phyloP scores from a whole-genome alignment of 2,888 invertebrate species.

The Callyntrura guangdongensis region DNA sequence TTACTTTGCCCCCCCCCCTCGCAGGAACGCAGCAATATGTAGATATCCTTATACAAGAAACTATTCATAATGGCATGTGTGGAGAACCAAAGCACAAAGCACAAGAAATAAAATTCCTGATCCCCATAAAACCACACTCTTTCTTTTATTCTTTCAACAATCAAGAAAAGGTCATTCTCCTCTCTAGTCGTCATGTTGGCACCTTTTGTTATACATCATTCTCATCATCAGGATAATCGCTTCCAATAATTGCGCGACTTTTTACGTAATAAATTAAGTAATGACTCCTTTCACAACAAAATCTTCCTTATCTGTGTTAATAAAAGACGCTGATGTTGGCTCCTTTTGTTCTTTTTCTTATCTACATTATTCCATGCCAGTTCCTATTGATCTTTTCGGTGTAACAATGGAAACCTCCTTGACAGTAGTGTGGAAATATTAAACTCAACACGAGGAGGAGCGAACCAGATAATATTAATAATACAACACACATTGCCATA shows the following conservation, averaged over 20 bases:
- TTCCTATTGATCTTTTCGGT: not conserved
- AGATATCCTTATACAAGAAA: not conserved
- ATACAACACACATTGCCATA: not conserved
- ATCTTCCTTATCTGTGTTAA: not conserved
- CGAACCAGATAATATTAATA: too few species aligned
- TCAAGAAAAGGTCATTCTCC: conserved; percentile 1
- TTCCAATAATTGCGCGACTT: not conserved
- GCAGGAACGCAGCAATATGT: not conserved
- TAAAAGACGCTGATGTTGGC: not conserved
- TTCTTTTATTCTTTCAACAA: too few species aligned
- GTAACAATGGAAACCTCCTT: not conserved
- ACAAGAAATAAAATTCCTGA: too few species aligned
- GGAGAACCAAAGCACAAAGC: not conserved
- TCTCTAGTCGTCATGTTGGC: not conserved
- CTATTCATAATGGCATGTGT: not conserved
- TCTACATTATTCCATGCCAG: too few species aligned
- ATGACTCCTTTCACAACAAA: not conserved
- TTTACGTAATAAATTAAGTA: conserved; percentile 16
- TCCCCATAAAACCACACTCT: too few species aligned
- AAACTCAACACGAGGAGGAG: not conserved
- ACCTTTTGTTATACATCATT: not conserved
- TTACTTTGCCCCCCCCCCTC: not conserved
- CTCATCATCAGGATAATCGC: not conserved
- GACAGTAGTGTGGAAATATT: too few species aligned
- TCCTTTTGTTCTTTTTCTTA: too few species aligned